These are phyloP conservation scores for Crepidodera aurea DNA, from an alignment of 2,888 invertebrate species.

Conservation along the genomic window DNA sequence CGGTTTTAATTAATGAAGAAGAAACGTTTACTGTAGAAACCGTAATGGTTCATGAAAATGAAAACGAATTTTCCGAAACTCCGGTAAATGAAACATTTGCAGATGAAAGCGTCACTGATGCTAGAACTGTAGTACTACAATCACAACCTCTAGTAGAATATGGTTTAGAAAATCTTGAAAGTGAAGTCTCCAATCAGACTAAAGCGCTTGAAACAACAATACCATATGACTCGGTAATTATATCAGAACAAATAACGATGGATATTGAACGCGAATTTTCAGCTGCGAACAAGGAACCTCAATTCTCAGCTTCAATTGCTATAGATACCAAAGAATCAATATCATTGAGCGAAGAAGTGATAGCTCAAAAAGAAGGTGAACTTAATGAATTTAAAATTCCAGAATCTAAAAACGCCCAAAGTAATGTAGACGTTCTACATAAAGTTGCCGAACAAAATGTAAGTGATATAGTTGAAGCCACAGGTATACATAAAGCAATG, in stretches of 20 bases:
- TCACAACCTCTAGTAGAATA: constrained; percentile 43
- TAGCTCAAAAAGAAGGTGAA: constrained; percentile 60
- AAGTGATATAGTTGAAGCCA: constrained; percentile 50
- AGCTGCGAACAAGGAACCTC: constrained; percentile 53
- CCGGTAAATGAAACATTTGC: constrained; percentile 33
- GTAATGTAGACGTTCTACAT: constrained; percentile 52
- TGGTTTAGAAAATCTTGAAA: constrained; percentile 37
- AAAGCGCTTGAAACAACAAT: constrained; percentile 49
- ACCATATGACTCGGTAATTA: constrained; percentile 54
- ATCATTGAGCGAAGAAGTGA: constrained; percentile 59
- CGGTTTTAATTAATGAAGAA: constrained; percentile 59
- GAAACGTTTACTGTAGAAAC: constrained; percentile 62
- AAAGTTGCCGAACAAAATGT: constrained; percentile 59
- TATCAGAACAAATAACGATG: constrained; percentile 56
- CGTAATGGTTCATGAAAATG: constrained; percentile 62
- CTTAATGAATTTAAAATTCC: constrained; percentile 55
- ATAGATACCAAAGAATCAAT: constrained; percentile 59
- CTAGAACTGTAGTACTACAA: constrained; percentile 55
- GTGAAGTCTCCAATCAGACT: constrained; percentile 26
- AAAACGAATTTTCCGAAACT: constrained; percentile 56
- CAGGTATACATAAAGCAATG: constrained; percentile 44
- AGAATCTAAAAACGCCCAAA: constrained; percentile 51
- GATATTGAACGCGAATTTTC: constrained; percentile 61
- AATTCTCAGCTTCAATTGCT: constrained; percentile 60
- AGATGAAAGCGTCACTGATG: constrained; percentile 48